Percentiles rank a stretch among this genome's conserved stretches.
phyloP scores from a whole-genome alignment of 2,888 invertebrate species.

The Odontothrips loti region DNA sequence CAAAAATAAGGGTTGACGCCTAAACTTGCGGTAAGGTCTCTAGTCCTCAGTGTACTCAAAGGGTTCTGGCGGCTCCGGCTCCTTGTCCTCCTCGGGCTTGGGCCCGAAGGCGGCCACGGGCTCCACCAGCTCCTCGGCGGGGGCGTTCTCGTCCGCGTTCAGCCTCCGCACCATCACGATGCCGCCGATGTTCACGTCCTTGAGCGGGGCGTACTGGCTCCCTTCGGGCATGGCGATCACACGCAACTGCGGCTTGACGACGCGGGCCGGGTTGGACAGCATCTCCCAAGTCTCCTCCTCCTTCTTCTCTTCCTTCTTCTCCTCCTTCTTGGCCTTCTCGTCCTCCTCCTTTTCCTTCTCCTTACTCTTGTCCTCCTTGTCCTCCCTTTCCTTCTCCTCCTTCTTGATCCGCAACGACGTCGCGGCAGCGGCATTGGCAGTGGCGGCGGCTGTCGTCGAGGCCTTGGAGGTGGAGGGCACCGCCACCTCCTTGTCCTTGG shows the following conservation, averaged over 20 bases:
- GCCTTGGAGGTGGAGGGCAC: not conserved
- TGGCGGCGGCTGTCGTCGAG: slow-evolving; percentile 77
- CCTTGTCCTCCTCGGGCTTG: slow-evolving; percentile 89
- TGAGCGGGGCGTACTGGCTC: slow-evolving; percentile 76
- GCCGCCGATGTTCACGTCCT: slow-evolving; percentile 91
- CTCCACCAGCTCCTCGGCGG: slow-evolving; percentile 81
- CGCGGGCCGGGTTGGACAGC: slow-evolving; percentile 89
- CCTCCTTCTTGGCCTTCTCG: slow-evolving; percentile 47
- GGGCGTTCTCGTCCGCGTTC: slow-evolving; percentile 70
- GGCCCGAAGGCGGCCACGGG: slow-evolving; percentile 88
- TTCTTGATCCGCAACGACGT: slow-evolving; percentile 64
- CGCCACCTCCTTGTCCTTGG: slow-evolving; percentile 41
- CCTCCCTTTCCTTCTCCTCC: slow-evolving; percentile 46
- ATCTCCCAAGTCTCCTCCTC: slow-evolving; percentile 90
- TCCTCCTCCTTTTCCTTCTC: slow-evolving; percentile 49
- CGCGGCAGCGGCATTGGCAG: slow-evolving; percentile 91
- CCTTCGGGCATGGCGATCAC: slow-evolving; percentile 74
- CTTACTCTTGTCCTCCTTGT: slow-evolving; percentile 47
- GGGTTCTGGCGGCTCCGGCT: slow-evolving; percentile 95
- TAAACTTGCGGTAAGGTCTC: not conserved
- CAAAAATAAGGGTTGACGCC: too few species aligned
- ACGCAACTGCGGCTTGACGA: slow-evolving; percentile 77
- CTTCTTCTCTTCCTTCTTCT: slow-evolving; percentile 66
- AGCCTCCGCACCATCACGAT: slow-evolving; percentile 90
- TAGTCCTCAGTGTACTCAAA: slow-evolving; percentile 87